Evolutionary conservation across 2,888 invertebrate genomes (phyloP).

Genomic region (Protodeltote pygarga): DNA sequence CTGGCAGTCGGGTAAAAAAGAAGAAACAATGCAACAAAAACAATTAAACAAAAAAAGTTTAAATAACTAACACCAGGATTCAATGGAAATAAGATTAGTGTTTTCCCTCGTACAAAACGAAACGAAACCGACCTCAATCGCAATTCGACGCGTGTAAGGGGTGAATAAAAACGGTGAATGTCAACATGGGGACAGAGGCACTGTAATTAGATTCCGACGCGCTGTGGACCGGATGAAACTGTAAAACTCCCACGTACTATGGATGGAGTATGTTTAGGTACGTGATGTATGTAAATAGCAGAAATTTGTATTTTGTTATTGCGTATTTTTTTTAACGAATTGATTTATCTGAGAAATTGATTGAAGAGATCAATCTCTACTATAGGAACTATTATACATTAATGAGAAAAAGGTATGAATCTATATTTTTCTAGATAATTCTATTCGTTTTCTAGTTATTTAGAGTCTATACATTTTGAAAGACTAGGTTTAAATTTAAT

Average conservation of each 20-base stretch:
- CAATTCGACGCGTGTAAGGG: conserved; percentile 45
- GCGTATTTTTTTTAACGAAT: too few relatives aligned
- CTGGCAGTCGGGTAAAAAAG: too few relatives aligned
- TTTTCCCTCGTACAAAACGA: conserved; percentile 24
- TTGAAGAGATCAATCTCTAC: too few relatives aligned
- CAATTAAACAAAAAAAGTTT: neutral
- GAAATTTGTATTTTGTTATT: neutral
- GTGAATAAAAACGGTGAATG: conserved; percentile 49
- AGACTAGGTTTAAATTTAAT: too few relatives aligned
- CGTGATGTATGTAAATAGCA: conserved; percentile 1
- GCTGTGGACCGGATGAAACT: conserved; percentile 37
- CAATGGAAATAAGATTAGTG: conserved; percentile 26
- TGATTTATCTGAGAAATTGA: too few relatives aligned
- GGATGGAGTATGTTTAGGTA: conserved; percentile 22
- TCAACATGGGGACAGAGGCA: conserved; percentile 45
- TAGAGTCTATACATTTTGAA: too few relatives aligned
- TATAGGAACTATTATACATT: too few relatives aligned
- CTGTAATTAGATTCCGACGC: conserved; percentile 56
- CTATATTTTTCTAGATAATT: too few relatives aligned
- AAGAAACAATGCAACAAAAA: neutral
- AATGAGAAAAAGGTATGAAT: too few relatives aligned
- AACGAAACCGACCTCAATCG: conserved; percentile 41
- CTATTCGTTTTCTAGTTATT: too few relatives aligned
- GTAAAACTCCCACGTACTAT: conserved; percentile 40
- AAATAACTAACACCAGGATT: conserved; percentile 16